Evolutionary conservation across 2,113 vertebrate genomes (phyloP).

Genomic region (Junco hyemalis): DNA sequence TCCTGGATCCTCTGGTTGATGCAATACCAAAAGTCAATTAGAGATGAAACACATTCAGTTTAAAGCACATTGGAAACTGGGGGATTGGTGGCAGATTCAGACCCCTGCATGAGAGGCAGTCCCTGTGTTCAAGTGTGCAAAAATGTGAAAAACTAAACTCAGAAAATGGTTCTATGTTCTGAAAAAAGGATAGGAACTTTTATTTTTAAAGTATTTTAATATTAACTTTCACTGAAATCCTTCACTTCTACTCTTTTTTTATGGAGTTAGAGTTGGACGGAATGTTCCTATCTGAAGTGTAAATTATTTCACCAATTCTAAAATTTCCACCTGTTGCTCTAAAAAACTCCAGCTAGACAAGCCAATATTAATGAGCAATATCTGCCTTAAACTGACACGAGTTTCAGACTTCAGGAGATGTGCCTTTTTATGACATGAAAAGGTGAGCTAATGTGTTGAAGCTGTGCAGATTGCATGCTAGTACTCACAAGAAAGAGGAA

Average conservation of each 20-base stretch:
- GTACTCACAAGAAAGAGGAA: neutral
- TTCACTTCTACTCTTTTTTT: neutral
- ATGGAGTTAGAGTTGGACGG: neutral
- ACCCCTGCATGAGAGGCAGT: neutral
- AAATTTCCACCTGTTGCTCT: neutral
- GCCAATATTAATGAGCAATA: neutral
- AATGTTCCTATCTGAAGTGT: neutral
- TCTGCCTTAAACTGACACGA: neutral
- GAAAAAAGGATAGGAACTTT: neutral
- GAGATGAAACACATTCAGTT: slow-evolving; percentile 5
- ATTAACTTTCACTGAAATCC: neutral
- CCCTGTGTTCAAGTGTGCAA: neutral
- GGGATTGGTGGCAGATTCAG: neutral
- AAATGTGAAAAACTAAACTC: neutral
- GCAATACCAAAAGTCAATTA: slow-evolving; percentile 59
- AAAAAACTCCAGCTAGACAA: neutral
- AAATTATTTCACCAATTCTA: neutral
- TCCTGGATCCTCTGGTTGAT: slow-evolving; percentile 95
- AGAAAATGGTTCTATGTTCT: neutral
- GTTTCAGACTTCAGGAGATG: neutral
- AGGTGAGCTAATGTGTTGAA: neutral
- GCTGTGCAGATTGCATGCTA: neutral
- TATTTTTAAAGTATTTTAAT: neutral
- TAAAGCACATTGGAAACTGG: neutral
- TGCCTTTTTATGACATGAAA: neutral